These are phyloP conservation scores for Chorisops tibialis DNA, from an alignment of 2,888 invertebrate genomes.

Conservation along the genomic window DNA sequence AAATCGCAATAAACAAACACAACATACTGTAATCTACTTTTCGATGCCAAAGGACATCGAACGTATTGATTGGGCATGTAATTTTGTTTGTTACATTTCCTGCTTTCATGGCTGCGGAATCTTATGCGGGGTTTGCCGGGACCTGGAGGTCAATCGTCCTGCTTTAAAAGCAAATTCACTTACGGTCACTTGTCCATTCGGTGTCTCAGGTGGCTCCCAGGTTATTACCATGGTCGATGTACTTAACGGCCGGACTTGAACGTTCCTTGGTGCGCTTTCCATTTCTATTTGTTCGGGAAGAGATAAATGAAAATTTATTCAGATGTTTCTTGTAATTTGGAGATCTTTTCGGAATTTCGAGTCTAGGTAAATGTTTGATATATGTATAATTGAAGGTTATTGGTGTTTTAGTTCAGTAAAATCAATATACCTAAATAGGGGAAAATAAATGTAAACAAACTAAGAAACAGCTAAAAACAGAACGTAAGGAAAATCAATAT, in stretches of 20 bases:
- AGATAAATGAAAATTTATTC: neutral
- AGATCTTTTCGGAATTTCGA: too few relatives aligned
- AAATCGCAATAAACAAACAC: constrained; percentile 23
- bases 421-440: too few relatives aligned
- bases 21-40: neutral
- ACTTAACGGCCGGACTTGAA: constrained; percentile 89
- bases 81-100: constrained; percentile 23
- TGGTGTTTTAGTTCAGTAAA: constrained; percentile 7
- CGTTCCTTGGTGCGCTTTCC: constrained; percentile 90
- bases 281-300: constrained; percentile 64
- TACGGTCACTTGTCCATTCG: constrained; percentile 96
- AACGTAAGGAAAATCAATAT: too few relatives aligned
- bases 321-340: neutral
- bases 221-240: constrained; percentile 96
- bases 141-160: neutral
- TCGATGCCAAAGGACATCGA: constrained; percentile 6
- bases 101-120: neutral
- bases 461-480: too few relatives aligned
- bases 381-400: constrained; percentile 1
- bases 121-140: neutral
- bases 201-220: constrained; percentile 97
- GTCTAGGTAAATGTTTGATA: neutral
- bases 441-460: too few relatives aligned
- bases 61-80: constrained; percentile 22
- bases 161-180: constrained; percentile 46